Evolutionary conservation across 2,888 invertebrate species (phyloP), one percentile per base, ranked within the genome.

Genomic region (Nomada lathburiana): DNA sequence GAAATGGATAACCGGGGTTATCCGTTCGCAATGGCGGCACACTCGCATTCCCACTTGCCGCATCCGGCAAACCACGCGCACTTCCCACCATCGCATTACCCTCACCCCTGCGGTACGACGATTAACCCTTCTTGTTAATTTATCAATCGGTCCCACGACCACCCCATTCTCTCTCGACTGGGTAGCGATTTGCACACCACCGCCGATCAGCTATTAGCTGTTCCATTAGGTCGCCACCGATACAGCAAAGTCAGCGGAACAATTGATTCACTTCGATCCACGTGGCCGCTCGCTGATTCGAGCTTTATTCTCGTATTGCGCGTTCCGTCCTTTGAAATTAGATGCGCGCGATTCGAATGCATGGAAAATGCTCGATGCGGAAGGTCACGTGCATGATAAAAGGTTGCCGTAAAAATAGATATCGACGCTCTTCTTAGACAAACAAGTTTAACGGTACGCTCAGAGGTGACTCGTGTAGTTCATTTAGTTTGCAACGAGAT

Each of bases 41-140:
- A 92, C 81, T 90, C 92, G 79, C 93, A 93, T 86, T 92, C 92
- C 75, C 92, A 92, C 85, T 90, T 93, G 85, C 90, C 92, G 72
- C 90, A 91, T 89, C 90, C 90, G 86, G 87, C 89, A 65, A 91
- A 91, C 90, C 90, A 92, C 89, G 86, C 92, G 86, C 92, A 93
- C 87, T 90, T 93, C 63, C 87, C 93, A 67, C 90, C 92, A 87
- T 92, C 92, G 88, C 92, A 89, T 88, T 92, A 91, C 86, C 88
- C 91, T 80, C 93, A 93, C 87, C 90, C 91, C 80, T 92, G 92
- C 86, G 93, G 93, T 93, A 93, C 76, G 92, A 82, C 85, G 84
- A 89, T 87, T 86, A 86, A 89, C 83, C 81, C 78, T 74, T 75
- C 75, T 80, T 65, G 80, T 80, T 87, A 82, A 85, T 83, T 83